Evolutionary conservation across 2,113 vertebrate genomes (phyloP), one percentile per base, ranked within the genome.

Genomic region (Alosa alosa): DNA sequence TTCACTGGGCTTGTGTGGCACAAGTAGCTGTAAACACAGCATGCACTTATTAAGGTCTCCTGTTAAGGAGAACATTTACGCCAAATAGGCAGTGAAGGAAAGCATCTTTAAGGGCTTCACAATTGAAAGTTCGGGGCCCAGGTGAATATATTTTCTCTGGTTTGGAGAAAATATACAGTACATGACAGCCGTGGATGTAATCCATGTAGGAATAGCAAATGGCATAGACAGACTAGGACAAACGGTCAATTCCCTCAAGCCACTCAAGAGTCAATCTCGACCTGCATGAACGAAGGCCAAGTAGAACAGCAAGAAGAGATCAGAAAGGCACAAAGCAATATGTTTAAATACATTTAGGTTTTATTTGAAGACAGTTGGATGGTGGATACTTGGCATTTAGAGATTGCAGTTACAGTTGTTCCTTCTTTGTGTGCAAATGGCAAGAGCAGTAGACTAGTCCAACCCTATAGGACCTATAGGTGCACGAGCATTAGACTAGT

Each of bases 361-460:
- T 95, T 94, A 94, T 94, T 94, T 87, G 89, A 85, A 93, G 92
- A 94, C 86, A 91, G 85, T 93, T 87, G 91, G 91, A 90, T 88
- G 88, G 91, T 93, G 89, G 90, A 91, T 91, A 92, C 85, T 89
- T 91, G 90, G 91, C 86, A 92, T 91, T 44, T 87, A 85, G 64
- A 72, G 1, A 88, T 91, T 87, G 87, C 90, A 93, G 90, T 72
- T 89, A 92, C 91, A 94, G 25, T 44, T 86, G 83, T 83, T 82
- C 64, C 86, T 84, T 46, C 86, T 91, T 83, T 84, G 88, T 86
- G 89, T 90, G 87, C 87, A 90, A 91, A 92, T 50, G 86, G 85
- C 86, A 84, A 86, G 45, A 92, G 87, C 88, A 90, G 86, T 82
- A 91, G 88, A 86, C 85, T 84, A 49, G 64, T n/a, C n/a, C n/a